phyloP scores from a whole-genome alignment of 2,888 invertebrate genomes.

The Xiphydria camelus region DNA sequence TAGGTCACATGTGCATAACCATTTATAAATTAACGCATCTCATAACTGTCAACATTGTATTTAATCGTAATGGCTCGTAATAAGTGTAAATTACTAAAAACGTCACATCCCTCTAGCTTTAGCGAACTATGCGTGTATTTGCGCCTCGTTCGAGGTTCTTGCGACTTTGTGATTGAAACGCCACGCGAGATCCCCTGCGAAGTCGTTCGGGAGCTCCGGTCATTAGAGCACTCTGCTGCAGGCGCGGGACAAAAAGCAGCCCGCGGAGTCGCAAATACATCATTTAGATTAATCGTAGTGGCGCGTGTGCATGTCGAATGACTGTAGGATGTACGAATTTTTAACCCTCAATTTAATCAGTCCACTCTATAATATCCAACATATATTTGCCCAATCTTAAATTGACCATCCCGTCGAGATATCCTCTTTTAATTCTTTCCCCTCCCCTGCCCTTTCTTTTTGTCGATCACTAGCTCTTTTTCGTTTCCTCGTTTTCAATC shows the following conservation, averaged over 20 bases:
- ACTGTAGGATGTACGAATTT: constrained; percentile 36
- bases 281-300: constrained; percentile 19
- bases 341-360: constrained; percentile 32
- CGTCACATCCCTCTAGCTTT: constrained; percentile 30
- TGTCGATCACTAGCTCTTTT: constrained; percentile 20
- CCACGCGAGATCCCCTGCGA: too few relatives aligned
- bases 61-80: constrained; percentile 25
- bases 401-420: not conserved
- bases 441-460: constrained; percentile 30
- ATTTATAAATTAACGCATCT: constrained; percentile 17
- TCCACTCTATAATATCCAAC: constrained; percentile 16
- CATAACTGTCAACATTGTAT: constrained; percentile 28
- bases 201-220: too few relatives aligned
- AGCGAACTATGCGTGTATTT: constrained; percentile 29
- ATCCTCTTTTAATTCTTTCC: not conserved
- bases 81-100: constrained; percentile 17
- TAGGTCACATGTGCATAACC: constrained; percentile 6
- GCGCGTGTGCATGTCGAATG: constrained; percentile 23
- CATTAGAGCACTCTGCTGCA: too few relatives aligned
- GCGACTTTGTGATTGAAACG: too few relatives aligned
- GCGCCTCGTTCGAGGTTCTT: constrained; percentile 16
- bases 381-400: not conserved
- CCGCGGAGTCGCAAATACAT: constrained; percentile 20
- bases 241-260: too few relatives aligned
- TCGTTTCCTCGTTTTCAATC: constrained; percentile 19